These are phyloP conservation scores for Cotesia chilonis DNA, from an alignment of 1,140 invertebrate genomes.

Conservation along the genomic window DNA sequence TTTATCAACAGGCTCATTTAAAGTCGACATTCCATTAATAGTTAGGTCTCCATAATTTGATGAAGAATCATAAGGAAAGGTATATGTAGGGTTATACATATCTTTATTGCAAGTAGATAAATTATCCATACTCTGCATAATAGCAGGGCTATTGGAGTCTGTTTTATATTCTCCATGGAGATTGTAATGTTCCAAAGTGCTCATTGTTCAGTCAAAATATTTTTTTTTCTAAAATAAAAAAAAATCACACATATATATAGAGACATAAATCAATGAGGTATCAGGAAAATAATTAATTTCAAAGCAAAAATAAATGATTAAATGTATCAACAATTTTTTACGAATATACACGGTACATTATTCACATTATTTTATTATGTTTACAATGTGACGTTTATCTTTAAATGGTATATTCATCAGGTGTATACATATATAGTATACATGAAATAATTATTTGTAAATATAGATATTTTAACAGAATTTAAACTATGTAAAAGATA, in stretches of 20 bases:
- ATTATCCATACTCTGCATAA: conserved; percentile 55
- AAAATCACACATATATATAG: not conserved
- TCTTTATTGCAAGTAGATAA: conserved; percentile 47
- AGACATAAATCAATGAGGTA: no score
- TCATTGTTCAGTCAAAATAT: conserved; percentile 31
- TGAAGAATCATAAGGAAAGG: conserved; percentile 21
- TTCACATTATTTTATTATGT: no score
- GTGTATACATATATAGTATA: no score
- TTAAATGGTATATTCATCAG: no score
- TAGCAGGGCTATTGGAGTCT: conserved; percentile 44
- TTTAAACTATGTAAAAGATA: no score
- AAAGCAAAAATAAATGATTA: no score
- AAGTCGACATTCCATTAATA: conserved; percentile 31
- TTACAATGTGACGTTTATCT: no score
- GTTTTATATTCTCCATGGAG: conserved; percentile 23
- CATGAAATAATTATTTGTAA: no score
- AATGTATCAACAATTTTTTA: no score
- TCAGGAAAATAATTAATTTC: no score
- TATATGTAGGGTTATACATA: conserved; percentile 30
- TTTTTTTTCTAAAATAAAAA: not conserved
- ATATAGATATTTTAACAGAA: no score
- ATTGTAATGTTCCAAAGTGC: conserved; percentile 28
- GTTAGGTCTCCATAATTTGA: conserved; percentile 33
- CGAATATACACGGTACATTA: no score
- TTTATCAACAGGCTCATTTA: conserved; percentile 22